phyloP scores from a whole-genome alignment of 2,797 vertebrate genomes.

The Tokudaia tokunoshimensis region DNA sequence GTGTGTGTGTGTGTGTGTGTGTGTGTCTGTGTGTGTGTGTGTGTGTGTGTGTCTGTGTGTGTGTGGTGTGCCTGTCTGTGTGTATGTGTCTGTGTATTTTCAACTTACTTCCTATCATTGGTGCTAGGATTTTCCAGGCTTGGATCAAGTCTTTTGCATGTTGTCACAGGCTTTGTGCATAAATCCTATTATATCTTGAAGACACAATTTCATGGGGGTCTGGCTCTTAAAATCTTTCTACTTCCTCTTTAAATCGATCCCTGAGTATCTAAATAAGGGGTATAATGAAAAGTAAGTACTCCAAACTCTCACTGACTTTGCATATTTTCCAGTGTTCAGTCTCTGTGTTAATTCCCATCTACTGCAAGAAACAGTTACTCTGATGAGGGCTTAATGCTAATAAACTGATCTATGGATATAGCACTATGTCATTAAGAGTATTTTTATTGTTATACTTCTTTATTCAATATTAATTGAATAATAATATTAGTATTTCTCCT shows the following conservation, averaged over 20 bases:
- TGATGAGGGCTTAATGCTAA: neutral
- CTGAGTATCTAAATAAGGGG: neutral
- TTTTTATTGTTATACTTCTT: neutral
- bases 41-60: too few species aligned
- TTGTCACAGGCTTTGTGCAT: too few species aligned
- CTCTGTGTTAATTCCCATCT: neutral
- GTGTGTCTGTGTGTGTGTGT: too few species aligned
- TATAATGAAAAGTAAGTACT: neutral
- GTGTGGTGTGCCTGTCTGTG: too few species aligned
- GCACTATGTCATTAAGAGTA: neutral
- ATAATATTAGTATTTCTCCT: neutral
- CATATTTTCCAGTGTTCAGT: neutral
- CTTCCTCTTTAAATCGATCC: neutral
- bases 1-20: too few species aligned
- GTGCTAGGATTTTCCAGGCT: neutral
- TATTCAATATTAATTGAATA: neutral
- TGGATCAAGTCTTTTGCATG: neutral
- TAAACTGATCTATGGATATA: neutral
- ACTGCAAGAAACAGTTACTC: neutral
- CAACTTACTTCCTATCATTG: neutral
- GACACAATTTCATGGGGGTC: neutral
- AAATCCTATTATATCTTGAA: neutral
- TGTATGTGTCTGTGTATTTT: neutral
- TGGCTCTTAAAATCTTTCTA: neutral
- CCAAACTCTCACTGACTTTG: neutral